A percentile compares a stretch with the other conserved stretches of the same genome.
Conservation (phyloP, 2,888 invertebrate genomes). For the Trachelus stipa region DNA sequence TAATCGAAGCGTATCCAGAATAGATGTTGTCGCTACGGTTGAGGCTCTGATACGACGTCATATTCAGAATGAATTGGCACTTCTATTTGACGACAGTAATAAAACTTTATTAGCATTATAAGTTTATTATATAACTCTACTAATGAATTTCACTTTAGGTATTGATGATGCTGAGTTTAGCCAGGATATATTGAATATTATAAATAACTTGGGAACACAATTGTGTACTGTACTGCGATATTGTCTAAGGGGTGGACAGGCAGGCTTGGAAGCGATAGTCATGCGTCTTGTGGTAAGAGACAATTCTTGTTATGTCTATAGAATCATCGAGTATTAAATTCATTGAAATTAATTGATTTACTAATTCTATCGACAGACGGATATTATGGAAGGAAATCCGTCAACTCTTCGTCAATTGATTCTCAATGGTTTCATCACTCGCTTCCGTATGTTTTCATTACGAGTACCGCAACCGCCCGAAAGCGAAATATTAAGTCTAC, state of each 20-base stretch:
- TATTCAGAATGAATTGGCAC: constrained; percentile 33
- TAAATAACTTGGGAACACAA: constrained; percentile 39
- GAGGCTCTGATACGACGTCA: constrained; percentile 40
- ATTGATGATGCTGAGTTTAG: constrained; percentile 40
- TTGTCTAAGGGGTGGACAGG: constrained; percentile 58
- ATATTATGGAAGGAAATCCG: constrained; percentile 23
- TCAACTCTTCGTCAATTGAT: constrained; percentile 51
- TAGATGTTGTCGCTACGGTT: constrained; percentile 45
- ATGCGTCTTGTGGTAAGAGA: constrained; percentile 62
- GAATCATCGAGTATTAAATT: not conserved
- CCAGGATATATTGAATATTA: constrained; percentile 32
- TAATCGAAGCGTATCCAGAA: constrained; percentile 24
- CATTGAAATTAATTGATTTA: not conserved
- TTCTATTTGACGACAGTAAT: constrained; percentile 31
- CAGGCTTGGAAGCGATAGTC: constrained; percentile 63
- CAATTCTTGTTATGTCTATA: constrained; percentile 15
- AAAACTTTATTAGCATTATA: too few species aligned
- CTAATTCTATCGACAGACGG: constrained; percentile 24
- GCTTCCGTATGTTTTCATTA: constrained; percentile 38
- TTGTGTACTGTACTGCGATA: constrained; percentile 46
- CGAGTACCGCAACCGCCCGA: constrained; percentile 37
- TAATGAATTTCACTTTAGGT: constrained; percentile 30
- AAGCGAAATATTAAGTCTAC: constrained; percentile 42
- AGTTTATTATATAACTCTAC: too few species aligned
- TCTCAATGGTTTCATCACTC: constrained; percentile 32